A percentile compares a stretch with the other conserved stretches of the same genome.
Conservation (phyloP, 2,113 vertebrate genomes). For the Pagrus major region DNA sequence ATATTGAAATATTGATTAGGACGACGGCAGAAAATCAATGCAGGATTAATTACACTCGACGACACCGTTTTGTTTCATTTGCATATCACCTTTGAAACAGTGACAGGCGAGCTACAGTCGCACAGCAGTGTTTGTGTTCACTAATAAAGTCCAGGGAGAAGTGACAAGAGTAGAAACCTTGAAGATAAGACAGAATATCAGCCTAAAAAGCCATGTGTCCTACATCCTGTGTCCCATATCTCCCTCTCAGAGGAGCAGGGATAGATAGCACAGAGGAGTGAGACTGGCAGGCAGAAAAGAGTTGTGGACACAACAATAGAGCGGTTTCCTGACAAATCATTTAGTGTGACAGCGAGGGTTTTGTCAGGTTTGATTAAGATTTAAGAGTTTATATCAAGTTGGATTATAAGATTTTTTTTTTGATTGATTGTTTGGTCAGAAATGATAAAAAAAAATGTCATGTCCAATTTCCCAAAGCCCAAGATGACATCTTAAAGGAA, state of each 20-base stretch:
- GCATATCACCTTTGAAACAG: constrained; percentile 40
- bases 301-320: neutral
- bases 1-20: constrained; percentile 66
- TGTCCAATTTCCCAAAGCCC: no score
- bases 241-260: constrained; percentile 38
- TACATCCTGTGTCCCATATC: constrained; percentile 60
- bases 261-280: constrained; percentile 38
- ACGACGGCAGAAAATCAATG: constrained; percentile 56
- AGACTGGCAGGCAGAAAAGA: constrained; percentile 32
- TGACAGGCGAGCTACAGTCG: constrained; percentile 8
- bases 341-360: neutral
- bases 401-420: no score
- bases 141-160: constrained; percentile 36
- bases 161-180: constrained; percentile 29
- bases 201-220: constrained; percentile 47
- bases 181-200: constrained; percentile 48
- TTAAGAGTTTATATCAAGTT: neutral
- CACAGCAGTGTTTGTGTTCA: constrained; percentile 20
- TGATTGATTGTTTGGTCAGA: no score
- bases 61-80: constrained; percentile 46
- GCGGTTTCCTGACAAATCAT: neutral
- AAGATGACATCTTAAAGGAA: no score
- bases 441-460: no score
- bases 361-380: neutral
- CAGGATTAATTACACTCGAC: constrained; percentile 57